Base-by-base conservation (phyloP, 1,140 invertebrate genomes). In the Caerostris darwini region DNA sequence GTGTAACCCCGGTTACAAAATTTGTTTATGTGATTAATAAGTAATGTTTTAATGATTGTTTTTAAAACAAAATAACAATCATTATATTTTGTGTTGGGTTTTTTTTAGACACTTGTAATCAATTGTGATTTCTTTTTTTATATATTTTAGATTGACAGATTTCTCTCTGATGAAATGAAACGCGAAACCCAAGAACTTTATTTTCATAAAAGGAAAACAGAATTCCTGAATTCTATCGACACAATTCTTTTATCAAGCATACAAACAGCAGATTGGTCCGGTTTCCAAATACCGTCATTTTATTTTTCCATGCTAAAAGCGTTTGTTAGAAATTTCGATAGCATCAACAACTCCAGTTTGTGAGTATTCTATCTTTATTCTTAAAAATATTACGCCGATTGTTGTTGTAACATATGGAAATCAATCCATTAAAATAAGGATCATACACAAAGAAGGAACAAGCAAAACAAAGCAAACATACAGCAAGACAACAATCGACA, bases 241-340 rank as follows among this genome's bases (percentile, higher is more conserved):
- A 34, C 56, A 56, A 86, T 82, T 56, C n/a, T 92, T 8, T 34
- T n/a, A 5, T 86, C 81, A 3, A 82, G 91, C 7, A 81, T 92
- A 50, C 82, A 86, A n/a, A 17, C 69, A 17, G 50, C 71, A 0
- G 58, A 83, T 17, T 57, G 10, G 82, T 69, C 91, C 5, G 58
- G 17, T 19, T 12, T 86, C 17, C 90, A 83, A 19, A 58, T 14
- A 7, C 64, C 91, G 8, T 58, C 81, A 17, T 85, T 92, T 56
- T 86, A 92, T 69, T 92, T 92, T 57, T 83, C 90, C 14, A 56
- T 92, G 34, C 5, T 92, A 56, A 82, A 58, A 92, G 19, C 90
- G 50, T 77, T 92, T 1, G 69, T 83, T 14, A 50, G 50, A 34
- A 92, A 93, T 17, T 7, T 87, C 5, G 92, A 85, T n/a, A 19